These are phyloP conservation scores for Papilio machaon DNA, from an alignment of 1,140 invertebrate genomes.

Conservation along the genomic window DNA sequence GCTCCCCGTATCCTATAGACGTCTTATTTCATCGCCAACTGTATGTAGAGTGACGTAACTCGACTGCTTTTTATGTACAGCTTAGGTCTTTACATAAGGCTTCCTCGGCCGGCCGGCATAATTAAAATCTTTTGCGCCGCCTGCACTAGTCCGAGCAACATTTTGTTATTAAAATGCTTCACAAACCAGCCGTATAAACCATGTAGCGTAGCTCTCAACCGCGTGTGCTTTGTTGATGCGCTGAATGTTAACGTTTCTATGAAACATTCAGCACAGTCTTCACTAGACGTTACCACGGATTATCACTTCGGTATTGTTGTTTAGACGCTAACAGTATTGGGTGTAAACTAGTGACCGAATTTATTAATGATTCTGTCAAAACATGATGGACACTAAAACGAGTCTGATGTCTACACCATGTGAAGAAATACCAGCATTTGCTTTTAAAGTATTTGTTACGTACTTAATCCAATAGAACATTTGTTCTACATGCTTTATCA, in stretches of 20 bases:
- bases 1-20: conserved; percentile 63
- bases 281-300: background rate
- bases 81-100: conserved; percentile 64
- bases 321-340: too few species aligned
- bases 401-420: background rate
- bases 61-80: conserved; percentile 52
- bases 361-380: too few species aligned
- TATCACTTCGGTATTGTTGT: background rate
- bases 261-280: background rate
- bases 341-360: too few species aligned
- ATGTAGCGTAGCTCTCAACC: background rate
- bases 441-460: background rate
- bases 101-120: conserved; percentile 61
- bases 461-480: conserved; percentile 17
- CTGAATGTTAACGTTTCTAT: background rate
- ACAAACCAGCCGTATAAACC: conserved; percentile 10
- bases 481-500: conserved; percentile 22
- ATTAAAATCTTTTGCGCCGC: conserved; percentile 49
- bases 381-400: background rate
- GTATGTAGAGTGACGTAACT: conserved; percentile 55
- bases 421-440: conserved; percentile 2
- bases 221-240: background rate
- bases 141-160: conserved; percentile 42
- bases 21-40: conserved; percentile 61
- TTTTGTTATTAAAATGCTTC: conserved; percentile 42